Base-by-base conservation (phyloP, 2,113 vertebrate species). In the Chionomys nivalis region DNA sequence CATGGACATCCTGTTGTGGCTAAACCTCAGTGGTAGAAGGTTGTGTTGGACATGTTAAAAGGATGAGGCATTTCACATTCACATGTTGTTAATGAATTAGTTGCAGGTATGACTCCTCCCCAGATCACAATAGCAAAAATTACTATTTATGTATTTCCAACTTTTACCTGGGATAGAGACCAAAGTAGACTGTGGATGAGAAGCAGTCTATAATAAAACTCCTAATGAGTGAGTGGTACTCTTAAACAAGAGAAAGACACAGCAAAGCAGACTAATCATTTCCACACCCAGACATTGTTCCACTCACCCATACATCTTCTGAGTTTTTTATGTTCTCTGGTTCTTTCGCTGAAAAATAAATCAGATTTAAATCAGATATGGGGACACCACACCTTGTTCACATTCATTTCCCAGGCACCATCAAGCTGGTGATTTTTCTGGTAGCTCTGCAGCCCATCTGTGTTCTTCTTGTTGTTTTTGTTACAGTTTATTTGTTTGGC, bases 151-250 rank as follows among this genome's bases (percentile, higher is more conserved):
- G 42, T 36, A 78, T 16, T 90, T 12, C 72, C 70, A 85, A 19
- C 58, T 65, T 65, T 65, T 11, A 4, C 42, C 31, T 61, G 42
- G 44, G 21, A 65, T 2, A 86, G 44, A 44, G 19, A 26, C 39
- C 4, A 52, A 21, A 79, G 11, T 82, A 33, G 26, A 6, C 49
- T 24, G 31, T 7, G 7, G 2, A 5, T 65, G 33, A 81, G 9
- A 65, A 24, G 1, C 47, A 5, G 9, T 31, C 14, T 13, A 5
- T 24, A 4, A 19, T 73, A 44, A 68, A 42, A 79, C 44, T 12
- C 49, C 85, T 0, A 49, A 65, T 33, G n/a, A 47, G 4, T 3
- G 19, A 1, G 0, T 4, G 5, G 19, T 52, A n/a, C 4, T 16
- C 24, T 31, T 42, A 1, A 73, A 33, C 1, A 76, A n/a, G 52